A percentile compares a stretch with the other conserved stretches of the same genome.
These are phyloP conservation scores for Omphaloscelis lunosa DNA, from an alignment of 2,888 invertebrate genomes.

Conservation along the genomic window DNA sequence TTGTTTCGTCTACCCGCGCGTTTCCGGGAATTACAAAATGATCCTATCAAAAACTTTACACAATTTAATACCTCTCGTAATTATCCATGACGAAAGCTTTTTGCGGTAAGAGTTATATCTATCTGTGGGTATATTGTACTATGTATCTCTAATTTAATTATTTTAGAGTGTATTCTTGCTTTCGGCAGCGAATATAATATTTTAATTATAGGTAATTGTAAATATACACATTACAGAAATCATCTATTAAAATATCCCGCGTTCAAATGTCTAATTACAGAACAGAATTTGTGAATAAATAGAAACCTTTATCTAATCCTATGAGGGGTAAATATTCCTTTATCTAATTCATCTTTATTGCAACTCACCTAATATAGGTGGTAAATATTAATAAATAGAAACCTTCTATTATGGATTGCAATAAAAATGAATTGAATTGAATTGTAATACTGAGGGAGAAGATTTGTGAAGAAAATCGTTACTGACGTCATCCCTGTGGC, in stretches of 20 bases:
- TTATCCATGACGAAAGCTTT: constrained; percentile 37
- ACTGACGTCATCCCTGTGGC: too few relatives aligned
- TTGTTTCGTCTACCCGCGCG: constrained; percentile 33
- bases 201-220: not conserved
- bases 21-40: constrained; percentile 48
- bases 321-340: too few relatives aligned
- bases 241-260: not conserved
- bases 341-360: too few relatives aligned
- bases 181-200: not conserved
- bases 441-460: too few relatives aligned
- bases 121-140: not conserved
- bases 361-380: too few relatives aligned
- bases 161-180: not conserved
- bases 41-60: constrained; percentile 54
- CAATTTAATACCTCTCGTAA: constrained; percentile 36
- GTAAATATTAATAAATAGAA: too few relatives aligned
- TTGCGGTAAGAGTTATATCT: not conserved
- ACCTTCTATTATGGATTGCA: too few relatives aligned
- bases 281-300: not conserved
- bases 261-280: not conserved
- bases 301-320: too few relatives aligned
- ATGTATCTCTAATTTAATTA: constrained; percentile 7
- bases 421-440: too few relatives aligned
- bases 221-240: not conserved
- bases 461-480: not conserved